phyloP scores from a whole-genome alignment of 2,113 vertebrate genomes.

The Murina feae region DNA sequence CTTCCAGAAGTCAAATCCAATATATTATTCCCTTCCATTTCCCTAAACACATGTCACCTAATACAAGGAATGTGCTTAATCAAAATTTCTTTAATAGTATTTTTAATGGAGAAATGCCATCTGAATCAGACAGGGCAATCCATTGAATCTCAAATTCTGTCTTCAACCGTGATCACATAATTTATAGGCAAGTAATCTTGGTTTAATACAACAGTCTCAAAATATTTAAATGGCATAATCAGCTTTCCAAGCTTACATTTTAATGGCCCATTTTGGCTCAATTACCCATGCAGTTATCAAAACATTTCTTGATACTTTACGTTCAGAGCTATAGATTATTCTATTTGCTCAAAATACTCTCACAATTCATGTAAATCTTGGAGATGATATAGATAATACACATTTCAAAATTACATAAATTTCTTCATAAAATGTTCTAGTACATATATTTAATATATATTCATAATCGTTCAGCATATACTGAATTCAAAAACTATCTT shows the following conservation, averaged over 20 bases:
- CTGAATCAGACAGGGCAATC: neutral
- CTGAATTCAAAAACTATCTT: neutral
- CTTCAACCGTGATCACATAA: neutral
- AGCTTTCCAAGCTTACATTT: neutral
- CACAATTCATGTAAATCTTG: neutral
- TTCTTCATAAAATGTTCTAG: neutral
- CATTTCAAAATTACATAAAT: slow-evolving; percentile 12
- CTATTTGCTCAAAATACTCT: neutral
- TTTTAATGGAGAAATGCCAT: neutral
- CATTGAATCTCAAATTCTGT: neutral
- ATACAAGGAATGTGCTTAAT: neutral
- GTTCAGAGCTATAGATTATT: neutral
- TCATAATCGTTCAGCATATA: neutral
- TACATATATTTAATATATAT: neutral
- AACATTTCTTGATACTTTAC: neutral
- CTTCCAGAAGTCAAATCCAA: neutral
- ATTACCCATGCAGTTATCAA: neutral
- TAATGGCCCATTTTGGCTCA: neutral
- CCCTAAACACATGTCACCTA: neutral
- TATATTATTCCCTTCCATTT: neutral
- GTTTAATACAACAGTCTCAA: neutral
- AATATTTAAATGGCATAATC: neutral
- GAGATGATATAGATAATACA: neutral
- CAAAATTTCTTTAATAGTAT: neutral
- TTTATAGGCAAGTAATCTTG: neutral